Evolutionary conservation across 2,888 invertebrate species (phyloP), one percentile per base, ranked within the genome.

Genomic region (Mythimna albipuncta): DNA sequence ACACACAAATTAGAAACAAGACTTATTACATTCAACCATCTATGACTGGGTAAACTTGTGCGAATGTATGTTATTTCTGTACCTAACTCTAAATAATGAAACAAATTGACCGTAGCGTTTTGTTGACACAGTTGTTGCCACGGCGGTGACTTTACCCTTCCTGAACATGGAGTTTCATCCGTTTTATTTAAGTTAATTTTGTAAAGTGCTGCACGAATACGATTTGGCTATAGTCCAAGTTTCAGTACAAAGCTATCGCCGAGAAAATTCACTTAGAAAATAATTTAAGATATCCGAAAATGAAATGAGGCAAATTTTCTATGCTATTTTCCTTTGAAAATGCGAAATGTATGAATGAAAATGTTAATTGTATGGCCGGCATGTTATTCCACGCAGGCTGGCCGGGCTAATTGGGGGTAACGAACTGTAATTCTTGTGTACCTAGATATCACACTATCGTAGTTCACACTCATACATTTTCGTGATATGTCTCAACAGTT

Each of bases 141-240:
- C 64, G 41, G 19, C n/a, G 19, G 10, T 54, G 55, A 61, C 59
- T 52, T 16, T 6, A 19, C 1, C 47, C 38, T 9, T 26, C 32
- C 3, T 32, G 50, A 69, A 55, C 63, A 64, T 55, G 57, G 32
- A 32, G 32, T 44, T 11, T 57, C 11, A 44, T 57, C 32, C 38
- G 2, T 35, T 69, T 82, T 32, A 54, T 78, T 70, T 32, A 66
- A 55, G 65, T 44, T 57, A 59, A 73, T 82, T 66, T 69, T 21
- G 16, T 57, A 44, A 68, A 73, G 55, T 61, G 59, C 38, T 38
- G 58, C 64, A 58, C 54, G 54, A 55, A 64, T 50, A 55, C 64
- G 4, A 41, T 61, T 74, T 80, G 80, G 83, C 67, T 16, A 67
- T 47, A 44, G 6, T 66, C 81, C 83, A 83, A 83, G 10, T 57